Conservation (phyloP, 2,888 invertebrate species). For the Oscheius sp. region DNA sequence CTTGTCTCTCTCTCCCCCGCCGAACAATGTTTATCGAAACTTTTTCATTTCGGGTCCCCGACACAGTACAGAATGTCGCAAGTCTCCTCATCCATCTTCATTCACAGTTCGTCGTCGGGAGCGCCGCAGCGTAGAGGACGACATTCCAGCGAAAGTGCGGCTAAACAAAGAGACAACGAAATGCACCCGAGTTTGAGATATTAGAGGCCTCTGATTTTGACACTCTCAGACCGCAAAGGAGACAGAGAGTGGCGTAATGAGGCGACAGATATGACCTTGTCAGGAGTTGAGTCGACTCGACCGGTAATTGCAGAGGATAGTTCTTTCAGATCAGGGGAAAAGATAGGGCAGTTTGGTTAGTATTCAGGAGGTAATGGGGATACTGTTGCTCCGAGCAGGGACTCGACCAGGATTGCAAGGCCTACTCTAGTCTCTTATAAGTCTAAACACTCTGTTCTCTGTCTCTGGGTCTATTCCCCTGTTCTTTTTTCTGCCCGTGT, state of each 20-base stretch:
- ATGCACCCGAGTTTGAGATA: background rate
- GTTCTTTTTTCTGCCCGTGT: no score
- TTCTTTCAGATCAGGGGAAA: no score
- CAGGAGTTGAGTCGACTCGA: background rate
- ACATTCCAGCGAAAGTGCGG: slow-evolving; percentile 30
- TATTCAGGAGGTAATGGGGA: no score
- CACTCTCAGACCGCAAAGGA: slow-evolving; percentile 2
- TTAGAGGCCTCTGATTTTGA: background rate
- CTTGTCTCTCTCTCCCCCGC: no score
- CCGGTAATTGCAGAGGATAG: no score
- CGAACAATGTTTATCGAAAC: no score
- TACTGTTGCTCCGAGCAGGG: no score
- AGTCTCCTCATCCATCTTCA: slow-evolving; percentile 19
- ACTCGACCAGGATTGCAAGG: no score
- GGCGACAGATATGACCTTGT: slow-evolving; percentile 8
- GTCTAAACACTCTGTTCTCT: no score
- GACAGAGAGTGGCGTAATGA: slow-evolving; percentile 2
- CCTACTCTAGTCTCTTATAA: no score
- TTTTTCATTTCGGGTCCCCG: background rate
- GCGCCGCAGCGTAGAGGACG: background rate
- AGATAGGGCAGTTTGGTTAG: no score
- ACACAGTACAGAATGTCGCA: slow-evolving; percentile 4
- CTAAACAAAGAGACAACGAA: background rate
- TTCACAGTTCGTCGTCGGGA: slow-evolving; percentile 17
- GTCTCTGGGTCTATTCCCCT: no score